These are phyloP conservation scores for Clarias laeviceps DNA, from an alignment of 2,797 vertebrate species.

Conservation along the genomic window DNA sequence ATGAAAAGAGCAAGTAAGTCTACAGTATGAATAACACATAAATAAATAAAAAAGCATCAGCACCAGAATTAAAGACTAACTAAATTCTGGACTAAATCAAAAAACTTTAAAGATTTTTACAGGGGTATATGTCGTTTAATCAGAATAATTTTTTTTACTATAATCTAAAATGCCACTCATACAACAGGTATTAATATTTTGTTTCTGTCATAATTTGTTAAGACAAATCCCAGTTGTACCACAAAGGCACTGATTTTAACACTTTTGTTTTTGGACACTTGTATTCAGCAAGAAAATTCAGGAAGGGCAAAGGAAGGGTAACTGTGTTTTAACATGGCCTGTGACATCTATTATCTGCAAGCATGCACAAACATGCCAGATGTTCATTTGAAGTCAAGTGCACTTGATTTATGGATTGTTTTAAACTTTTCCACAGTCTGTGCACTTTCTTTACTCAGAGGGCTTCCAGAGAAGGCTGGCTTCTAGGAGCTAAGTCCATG, in stretches of 20 bases:
- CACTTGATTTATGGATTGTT: constrained; percentile 27
- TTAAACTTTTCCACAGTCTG: constrained; percentile 11
- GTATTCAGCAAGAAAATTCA: neutral
- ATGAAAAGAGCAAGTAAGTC: neutral
- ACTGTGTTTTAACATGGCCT: constrained; percentile 12
- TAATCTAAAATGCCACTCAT: neutral
- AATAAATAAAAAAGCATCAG: neutral
- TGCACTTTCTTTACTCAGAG: neutral
- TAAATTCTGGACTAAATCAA: neutral
- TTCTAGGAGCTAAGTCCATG: neutral
- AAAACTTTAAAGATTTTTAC: neutral
- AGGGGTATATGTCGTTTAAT: neutral
- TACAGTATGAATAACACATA: too few relatives aligned
- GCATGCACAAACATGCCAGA: constrained; percentile 10
- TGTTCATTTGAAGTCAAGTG: constrained; percentile 27
- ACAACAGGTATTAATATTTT: neutral
- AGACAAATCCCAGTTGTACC: neutral
- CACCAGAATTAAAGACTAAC: neutral
- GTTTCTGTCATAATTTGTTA: neutral
- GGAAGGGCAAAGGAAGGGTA: constrained; percentile 3
- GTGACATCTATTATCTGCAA: constrained; percentile 9
- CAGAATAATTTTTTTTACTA: neutral
- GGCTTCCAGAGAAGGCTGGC: neutral
- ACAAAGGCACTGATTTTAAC: neutral
- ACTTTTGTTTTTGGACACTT: neutral